phyloP scores from a whole-genome alignment of 2,113 vertebrate species.

The Orientallactaga bullata region DNA sequence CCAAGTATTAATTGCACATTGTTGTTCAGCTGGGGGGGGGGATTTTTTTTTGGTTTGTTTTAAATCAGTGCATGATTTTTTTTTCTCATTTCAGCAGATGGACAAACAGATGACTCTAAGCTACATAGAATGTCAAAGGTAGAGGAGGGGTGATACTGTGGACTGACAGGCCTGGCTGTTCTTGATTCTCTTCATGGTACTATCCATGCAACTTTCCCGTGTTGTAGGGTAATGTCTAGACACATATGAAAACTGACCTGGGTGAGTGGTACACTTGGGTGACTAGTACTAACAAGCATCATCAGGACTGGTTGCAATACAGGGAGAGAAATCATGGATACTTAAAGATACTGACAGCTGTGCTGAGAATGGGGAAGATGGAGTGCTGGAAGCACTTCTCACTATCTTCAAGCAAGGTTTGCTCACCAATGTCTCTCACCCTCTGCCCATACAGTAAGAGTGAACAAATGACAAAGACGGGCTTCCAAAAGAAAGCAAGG shows the following conservation, averaged over 20 bases:
- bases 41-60: conserved; percentile 81
- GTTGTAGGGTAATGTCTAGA: conserved; percentile 79
- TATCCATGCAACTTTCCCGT: conserved; percentile 80
- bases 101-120: conserved; percentile 91
- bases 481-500: conserved; percentile 65
- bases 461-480: not conserved
- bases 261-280: conserved; percentile 64
- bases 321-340: conserved; percentile 73
- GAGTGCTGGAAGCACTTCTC: conserved; percentile 68
- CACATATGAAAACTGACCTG: conserved; percentile 73
- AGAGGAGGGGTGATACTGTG: conserved; percentile 87
- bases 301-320: conserved; percentile 81
- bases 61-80: conserved; percentile 96
- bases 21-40: conserved; percentile 93
- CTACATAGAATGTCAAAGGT: conserved; percentile 94
- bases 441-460: conserved; percentile 53
- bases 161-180: conserved; percentile 87
- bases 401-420: conserved; percentile 55
- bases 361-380: conserved; percentile 71
- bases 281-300: conserved; percentile 77
- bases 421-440: conserved; percentile 59
- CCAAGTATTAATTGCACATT: conserved; percentile 95
- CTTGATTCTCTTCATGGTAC: conserved; percentile 83
- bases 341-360: conserved; percentile 68
- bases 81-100: conserved; percentile 91